Conservation (phyloP, 2,888 invertebrate species). For the Saturnia japonica region DNA sequence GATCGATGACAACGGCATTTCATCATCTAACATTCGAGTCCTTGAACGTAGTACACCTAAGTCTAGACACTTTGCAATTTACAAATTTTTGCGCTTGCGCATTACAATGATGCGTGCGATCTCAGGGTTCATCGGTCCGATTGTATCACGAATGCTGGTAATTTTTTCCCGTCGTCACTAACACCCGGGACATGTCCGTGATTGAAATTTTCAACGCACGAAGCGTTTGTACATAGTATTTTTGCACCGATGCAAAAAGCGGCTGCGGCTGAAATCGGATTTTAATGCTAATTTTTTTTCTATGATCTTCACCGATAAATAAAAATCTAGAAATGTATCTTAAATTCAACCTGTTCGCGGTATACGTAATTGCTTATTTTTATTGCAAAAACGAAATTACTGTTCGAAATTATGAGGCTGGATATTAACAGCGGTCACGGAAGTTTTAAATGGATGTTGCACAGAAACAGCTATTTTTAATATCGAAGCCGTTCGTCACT, state of each 20-base stretch:
- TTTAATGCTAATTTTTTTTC: slow-evolving; percentile 59
- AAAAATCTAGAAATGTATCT: slow-evolving; percentile 50
- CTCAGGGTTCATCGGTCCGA: slow-evolving; percentile 70
- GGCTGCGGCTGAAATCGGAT: slow-evolving; percentile 49
- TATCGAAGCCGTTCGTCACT: slow-evolving; percentile 34
- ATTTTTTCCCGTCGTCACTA: slow-evolving; percentile 50
- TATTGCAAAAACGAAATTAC: slow-evolving; percentile 38
- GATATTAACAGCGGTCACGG: slow-evolving; percentile 38
- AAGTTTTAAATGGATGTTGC: slow-evolving; percentile 26
- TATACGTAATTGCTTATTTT: slow-evolving; percentile 34
- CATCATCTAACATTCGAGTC: slow-evolving; percentile 50
- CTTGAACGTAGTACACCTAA: slow-evolving; percentile 65
- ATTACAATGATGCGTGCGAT: slow-evolving; percentile 73
- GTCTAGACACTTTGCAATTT: slow-evolving; percentile 74
- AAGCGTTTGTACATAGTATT: slow-evolving; percentile 55
- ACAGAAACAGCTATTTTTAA: slow-evolving; percentile 20
- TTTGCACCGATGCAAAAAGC: slow-evolving; percentile 71
- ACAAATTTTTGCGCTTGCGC: slow-evolving; percentile 72
- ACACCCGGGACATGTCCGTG: slow-evolving; percentile 55
- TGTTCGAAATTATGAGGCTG: slow-evolving; percentile 5
- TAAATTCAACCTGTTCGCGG: slow-evolving; percentile 57
- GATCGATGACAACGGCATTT: slow-evolving; percentile 52
- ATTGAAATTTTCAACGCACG: slow-evolving; percentile 75
- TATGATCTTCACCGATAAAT: slow-evolving; percentile 28
- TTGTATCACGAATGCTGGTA: slow-evolving; percentile 52